phyloP scores from a whole-genome alignment of 2,888 invertebrate genomes.

The Pemphredon lugubris region DNA sequence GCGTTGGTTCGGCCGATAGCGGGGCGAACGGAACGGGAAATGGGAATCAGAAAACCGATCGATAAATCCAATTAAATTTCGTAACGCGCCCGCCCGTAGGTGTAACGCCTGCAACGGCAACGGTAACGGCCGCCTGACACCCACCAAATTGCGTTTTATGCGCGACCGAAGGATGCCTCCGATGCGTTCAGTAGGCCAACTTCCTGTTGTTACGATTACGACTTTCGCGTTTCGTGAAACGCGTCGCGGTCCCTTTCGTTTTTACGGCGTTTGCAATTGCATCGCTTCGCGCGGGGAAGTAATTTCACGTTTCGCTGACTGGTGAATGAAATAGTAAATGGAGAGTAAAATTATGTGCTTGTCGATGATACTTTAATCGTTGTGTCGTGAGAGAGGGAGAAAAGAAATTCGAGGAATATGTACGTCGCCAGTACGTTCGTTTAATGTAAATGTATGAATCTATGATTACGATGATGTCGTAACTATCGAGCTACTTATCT shows the following conservation, averaged over 20 bases:
- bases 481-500: too few relatives aligned
- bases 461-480: too few relatives aligned
- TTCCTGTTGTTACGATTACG: constrained; percentile 22
- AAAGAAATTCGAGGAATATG: too few relatives aligned
- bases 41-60: constrained; percentile 77
- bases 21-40: constrained; percentile 65
- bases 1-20: constrained; percentile 38
- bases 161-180: constrained; percentile 43
- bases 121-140: constrained; percentile 61
- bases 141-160: constrained; percentile 75
- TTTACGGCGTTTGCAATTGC: constrained; percentile 37
- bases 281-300: not conserved
- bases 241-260: too few relatives aligned
- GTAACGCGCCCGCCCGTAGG: constrained; percentile 68
- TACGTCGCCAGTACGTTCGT: too few relatives aligned
- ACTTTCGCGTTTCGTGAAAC: too few relatives aligned
- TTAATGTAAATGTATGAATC: too few relatives aligned
- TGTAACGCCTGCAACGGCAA: constrained; percentile 40
- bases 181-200: constrained; percentile 39
- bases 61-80: constrained; percentile 80
- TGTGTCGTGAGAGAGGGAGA: too few relatives aligned
- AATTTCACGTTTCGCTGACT: too few relatives aligned
- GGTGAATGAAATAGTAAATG: too few relatives aligned
- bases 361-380: too few relatives aligned
- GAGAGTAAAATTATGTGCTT: too few relatives aligned